Conservation (phyloP, 2,797 vertebrate genomes). For the Bradypus variegatus region DNA sequence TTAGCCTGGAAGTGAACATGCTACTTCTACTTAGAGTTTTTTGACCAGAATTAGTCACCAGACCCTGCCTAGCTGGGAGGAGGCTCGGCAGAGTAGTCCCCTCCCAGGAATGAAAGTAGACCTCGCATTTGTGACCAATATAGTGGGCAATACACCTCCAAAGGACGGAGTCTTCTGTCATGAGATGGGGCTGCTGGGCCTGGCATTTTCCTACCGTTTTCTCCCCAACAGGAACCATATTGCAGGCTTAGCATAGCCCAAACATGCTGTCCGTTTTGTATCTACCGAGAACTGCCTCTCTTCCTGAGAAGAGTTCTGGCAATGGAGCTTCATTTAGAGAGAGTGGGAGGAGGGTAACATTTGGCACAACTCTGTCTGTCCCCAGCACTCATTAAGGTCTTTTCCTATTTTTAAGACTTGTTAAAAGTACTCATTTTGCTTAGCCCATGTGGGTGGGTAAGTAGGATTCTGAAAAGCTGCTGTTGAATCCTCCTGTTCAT, state of each 20-base stretch:
- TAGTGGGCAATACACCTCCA: neutral
- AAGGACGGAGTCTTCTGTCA: neutral
- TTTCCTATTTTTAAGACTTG: slow-evolving; percentile 4
- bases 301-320: neutral
- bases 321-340: neutral
- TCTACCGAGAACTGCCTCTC: neutral
- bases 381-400: neutral
- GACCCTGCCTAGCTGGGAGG: neutral
- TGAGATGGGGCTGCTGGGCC: neutral
- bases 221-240: neutral
- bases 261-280: neutral
- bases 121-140: neutral
- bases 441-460: neutral
- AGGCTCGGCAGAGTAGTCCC: neutral
- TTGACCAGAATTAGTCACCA: neutral
- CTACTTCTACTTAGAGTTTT: neutral
- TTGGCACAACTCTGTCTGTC: neutral
- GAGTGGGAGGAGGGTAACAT: neutral
- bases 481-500: slow-evolving; percentile 5
- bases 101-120: neutral
- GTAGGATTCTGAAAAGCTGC: slow-evolving; percentile 38
- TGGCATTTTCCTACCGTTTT: neutral
- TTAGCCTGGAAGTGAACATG: neutral
- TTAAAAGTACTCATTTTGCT: slow-evolving; percentile 32
- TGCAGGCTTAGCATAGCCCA: neutral